Percentiles rank a stretch among this genome's conserved stretches.
These are phyloP conservation scores for Eonycteris spelaea DNA, from an alignment of 2,113 vertebrate genomes.

Conservation along the genomic window DNA sequence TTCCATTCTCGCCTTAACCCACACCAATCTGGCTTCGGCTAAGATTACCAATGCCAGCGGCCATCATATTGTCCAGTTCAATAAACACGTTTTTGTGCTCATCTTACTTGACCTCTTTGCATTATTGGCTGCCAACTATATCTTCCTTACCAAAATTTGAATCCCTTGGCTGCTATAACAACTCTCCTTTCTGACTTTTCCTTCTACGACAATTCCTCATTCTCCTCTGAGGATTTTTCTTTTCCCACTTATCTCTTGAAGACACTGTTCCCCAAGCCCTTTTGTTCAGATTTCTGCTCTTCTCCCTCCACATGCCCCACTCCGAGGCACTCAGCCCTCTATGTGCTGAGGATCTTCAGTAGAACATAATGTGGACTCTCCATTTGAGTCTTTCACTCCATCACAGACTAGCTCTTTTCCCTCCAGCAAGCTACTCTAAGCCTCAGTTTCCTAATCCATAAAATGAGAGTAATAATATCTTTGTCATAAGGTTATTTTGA, in stretches of 20 bases:
- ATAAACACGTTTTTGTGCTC: background rate
- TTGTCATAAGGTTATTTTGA: background rate
- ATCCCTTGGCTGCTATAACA: background rate
- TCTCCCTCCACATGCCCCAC: background rate
- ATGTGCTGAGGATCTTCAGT: background rate
- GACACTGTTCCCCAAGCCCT: background rate
- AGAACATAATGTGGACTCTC: background rate
- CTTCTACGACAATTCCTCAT: background rate
- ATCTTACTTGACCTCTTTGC: background rate
- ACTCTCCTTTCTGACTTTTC: background rate
- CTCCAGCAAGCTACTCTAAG: background rate
- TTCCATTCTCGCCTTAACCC: background rate
- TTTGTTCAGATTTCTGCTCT: background rate
- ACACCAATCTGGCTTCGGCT: background rate
- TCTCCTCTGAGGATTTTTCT: background rate
- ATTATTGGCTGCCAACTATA: background rate
- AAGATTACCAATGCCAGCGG: background rate
- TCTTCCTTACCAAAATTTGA: background rate
- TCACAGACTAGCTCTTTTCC: background rate
- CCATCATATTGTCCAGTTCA: background rate
- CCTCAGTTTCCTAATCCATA: background rate
- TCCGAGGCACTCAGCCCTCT: background rate
- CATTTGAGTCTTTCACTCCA: background rate
- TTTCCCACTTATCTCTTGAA: background rate
- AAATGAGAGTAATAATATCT: background rate